Percentiles rank a stretch among this genome's conserved stretches.
These are phyloP conservation scores for Procambarus virginalis DNA, from an alignment of 1,140 invertebrate genomes.

Conservation along the genomic window DNA sequence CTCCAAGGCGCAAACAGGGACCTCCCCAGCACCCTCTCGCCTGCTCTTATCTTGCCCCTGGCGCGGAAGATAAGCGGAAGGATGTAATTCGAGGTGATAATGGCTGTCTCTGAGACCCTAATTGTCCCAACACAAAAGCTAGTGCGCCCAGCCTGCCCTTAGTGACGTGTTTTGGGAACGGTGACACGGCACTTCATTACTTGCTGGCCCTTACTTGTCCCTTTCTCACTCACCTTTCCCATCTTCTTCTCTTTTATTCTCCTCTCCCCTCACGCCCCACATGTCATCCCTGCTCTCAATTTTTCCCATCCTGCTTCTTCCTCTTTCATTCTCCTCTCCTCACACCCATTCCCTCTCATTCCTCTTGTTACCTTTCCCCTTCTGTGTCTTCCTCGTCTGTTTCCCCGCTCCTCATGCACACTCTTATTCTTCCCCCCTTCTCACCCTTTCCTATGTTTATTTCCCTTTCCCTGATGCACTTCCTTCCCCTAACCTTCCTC, in stretches of 20 bases:
- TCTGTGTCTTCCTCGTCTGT: neutral
- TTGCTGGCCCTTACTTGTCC: neutral
- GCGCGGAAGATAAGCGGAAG: constrained; percentile 19
- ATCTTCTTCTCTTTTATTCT: neutral
- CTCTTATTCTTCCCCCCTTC: neutral
- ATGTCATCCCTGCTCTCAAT: neutral
- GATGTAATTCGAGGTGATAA: constrained; percentile 44
- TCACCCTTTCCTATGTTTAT: neutral
- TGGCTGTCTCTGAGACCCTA: constrained; percentile 18
- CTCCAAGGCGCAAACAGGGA: neutral
- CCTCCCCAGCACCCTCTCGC: neutral
- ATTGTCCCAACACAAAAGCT: constrained; percentile 32
- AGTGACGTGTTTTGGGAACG: neutral
- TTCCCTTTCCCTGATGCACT: too few relatives aligned
- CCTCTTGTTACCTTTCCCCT: neutral
- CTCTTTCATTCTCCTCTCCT: constrained; percentile 10
- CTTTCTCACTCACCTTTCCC: neutral
- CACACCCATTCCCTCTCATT: neutral
- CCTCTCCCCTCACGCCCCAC: neutral
- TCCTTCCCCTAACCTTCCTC: too few relatives aligned
- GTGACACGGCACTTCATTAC: constrained; percentile 12
- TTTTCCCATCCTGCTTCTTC: neutral
- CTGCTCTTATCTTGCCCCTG: constrained; percentile 10
- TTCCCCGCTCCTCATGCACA: neutral
- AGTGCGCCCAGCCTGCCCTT: neutral